phyloP scores from a whole-genome alignment of 2,888 invertebrate species.

The Lumbricus terrestris region DNA sequence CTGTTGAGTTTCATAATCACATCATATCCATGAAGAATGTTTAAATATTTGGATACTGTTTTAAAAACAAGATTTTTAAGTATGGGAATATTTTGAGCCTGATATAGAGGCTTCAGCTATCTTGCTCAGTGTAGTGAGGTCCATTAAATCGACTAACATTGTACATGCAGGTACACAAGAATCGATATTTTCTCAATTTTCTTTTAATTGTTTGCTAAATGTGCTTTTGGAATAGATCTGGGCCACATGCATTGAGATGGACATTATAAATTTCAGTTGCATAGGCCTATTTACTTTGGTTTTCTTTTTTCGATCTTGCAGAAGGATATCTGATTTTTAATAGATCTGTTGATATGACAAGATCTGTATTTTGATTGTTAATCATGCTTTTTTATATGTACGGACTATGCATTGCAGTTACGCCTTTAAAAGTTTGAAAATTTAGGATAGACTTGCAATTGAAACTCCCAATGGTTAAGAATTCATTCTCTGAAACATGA shows the following conservation, averaged over 20 bases:
- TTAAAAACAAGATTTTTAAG: neutral
- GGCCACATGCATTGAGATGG: neutral
- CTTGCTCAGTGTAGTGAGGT: neutral
- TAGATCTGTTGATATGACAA: neutral
- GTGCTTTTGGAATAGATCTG: neutral
- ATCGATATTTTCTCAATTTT: neutral
- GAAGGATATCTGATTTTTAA: neutral
- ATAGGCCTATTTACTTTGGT: neutral
- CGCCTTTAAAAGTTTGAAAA: neutral
- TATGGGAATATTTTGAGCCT: neutral
- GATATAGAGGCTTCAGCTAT: neutral
- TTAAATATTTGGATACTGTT: neutral
- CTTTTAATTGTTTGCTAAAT: neutral
- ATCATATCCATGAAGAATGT: no score
- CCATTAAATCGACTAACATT: neutral
- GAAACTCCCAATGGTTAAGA: neutral
- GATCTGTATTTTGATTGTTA: conserved; percentile 3
- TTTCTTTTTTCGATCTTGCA: neutral
- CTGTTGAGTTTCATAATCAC: neutral
- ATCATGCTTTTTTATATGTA: neutral
- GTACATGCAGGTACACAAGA: neutral
- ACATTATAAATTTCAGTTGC: neutral
- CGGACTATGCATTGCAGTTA: neutral
- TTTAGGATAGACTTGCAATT: neutral
- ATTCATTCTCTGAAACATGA: neutral